Evolutionary conservation across 2,888 invertebrate species (phyloP), one percentile per base, ranked within the genome.

Genomic region (Meiosimyza platycephala): DNA sequence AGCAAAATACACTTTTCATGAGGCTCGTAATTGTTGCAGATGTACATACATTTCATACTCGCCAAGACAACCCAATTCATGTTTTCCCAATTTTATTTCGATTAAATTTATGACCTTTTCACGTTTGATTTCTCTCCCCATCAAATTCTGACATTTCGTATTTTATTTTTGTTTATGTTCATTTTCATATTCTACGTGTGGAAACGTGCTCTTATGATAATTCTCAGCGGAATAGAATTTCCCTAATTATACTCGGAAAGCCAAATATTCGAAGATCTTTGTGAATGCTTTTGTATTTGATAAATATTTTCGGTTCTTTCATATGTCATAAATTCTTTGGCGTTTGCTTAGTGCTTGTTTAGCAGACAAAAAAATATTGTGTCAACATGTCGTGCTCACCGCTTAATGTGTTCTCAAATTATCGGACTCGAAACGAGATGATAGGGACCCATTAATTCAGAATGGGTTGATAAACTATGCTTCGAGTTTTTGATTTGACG

Each of bases 81-180:
- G 40, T 40, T 40, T 9, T 9, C 40, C 40, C 9, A 40, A 16
- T n/a, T 54, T 54, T 59, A 11, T 22, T 60, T 22, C 15, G 22
- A 28, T 60, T 22, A 28, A 33, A 33, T 60, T 60, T 60, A 28
- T 60, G 22, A 60, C 11, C 59, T 12, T 11, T 60, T 22, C 22
- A 12, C 59, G 11, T 28, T 60, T 60, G 59, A 60, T 22, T 62
- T 70, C 33, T 40, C 40, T 40, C 40, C 16, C 22, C 52, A 70
- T 40, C 52, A 51, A n/a, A n/a, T 12, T 51, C 62, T 70, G 70
- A 40, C 70, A 54, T 62, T 70, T 70, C 16, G 62, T 54, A 47
- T 54, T 70, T 62, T 62, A 60, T 52, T 62, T 62, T 62, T 52
- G 33, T 62, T 52, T 22, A 52, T 69, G 48, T 70, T 40, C 48